A percentile compares a stretch with the other conserved stretches of the same genome.
Evolutionary conservation across 2,888 invertebrate species (phyloP).

Genomic region (Melitaea athalia): DNA sequence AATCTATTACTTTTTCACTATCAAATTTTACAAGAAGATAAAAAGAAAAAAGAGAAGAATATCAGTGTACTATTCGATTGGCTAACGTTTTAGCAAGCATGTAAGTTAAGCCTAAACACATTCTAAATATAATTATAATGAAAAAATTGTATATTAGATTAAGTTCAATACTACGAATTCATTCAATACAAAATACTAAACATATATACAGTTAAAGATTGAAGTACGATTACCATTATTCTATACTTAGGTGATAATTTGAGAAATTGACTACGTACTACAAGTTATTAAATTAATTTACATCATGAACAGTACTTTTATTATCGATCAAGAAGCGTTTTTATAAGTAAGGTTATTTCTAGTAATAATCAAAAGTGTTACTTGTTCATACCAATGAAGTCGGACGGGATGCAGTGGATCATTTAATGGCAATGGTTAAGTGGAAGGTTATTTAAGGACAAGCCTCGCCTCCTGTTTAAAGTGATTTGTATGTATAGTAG

Average conservation of each 20-base stretch:
- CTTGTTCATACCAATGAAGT: conserved; percentile 33
- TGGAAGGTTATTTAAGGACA: conserved; percentile 26
- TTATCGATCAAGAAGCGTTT: conserved; percentile 10
- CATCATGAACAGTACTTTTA: background rate
- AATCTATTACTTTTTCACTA: background rate
- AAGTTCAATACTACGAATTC: background rate
- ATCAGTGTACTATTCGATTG: background rate
- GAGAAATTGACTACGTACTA: background rate
- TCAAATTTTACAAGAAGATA: background rate
- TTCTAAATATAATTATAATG: background rate
- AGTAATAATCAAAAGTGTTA: conserved; percentile 5
- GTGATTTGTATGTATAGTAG: background rate
- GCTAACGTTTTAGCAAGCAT: background rate
- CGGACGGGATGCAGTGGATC: conserved; percentile 29
- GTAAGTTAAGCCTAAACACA: background rate
- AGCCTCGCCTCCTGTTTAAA: conserved; percentile 38
- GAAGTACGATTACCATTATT: background rate
- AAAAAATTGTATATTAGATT: background rate
- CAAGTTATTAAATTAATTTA: background rate
- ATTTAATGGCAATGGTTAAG: conserved; percentile 26
- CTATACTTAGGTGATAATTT: background rate
- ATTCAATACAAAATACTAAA: background rate
- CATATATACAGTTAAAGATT: background rate
- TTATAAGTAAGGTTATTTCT: background rate
- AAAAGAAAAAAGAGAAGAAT: background rate